A percentile compares a stretch with the other conserved stretches of the same genome.
These are phyloP conservation scores for Lethocerus indicus DNA, from an alignment of 1,140 invertebrate genomes.

Conservation along the genomic window DNA sequence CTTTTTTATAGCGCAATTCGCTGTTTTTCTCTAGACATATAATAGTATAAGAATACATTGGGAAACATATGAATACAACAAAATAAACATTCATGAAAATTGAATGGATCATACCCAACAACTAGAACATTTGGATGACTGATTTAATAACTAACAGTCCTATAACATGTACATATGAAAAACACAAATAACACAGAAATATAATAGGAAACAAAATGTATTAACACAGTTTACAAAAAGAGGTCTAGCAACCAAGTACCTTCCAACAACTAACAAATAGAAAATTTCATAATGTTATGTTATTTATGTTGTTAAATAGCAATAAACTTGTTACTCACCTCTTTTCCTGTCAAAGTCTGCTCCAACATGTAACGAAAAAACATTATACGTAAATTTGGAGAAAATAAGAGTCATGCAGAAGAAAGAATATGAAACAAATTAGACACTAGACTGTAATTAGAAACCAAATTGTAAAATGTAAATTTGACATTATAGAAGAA, in stretches of 20 bases:
- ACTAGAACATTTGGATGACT: no score
- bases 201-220: no score
- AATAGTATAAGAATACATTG: no score
- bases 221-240: neutral
- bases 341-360: conserved; percentile 69
- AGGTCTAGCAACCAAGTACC: neutral
- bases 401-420: neutral
- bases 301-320: neutral
- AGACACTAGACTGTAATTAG: conserved; percentile 6
- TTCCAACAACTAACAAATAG: neutral
- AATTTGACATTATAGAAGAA: conserved; percentile 1
- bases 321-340: conserved; percentile 27
- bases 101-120: no score
- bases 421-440: conserved; percentile 4
- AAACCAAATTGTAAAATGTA: neutral
- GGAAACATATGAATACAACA: no score
- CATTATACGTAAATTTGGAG: neutral
- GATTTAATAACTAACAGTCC: no score
- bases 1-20: no score
- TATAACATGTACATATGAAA: no score
- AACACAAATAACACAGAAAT: no score
- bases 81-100: no score
- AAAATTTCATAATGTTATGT: neutral
- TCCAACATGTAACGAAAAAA: neutral
- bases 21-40: no score